A percentile compares a stretch with the other conserved stretches of the same genome.
These are phyloP conservation scores for Synanthedon andrenaeformis DNA, from an alignment of 2,888 invertebrate species.

Conservation along the genomic window DNA sequence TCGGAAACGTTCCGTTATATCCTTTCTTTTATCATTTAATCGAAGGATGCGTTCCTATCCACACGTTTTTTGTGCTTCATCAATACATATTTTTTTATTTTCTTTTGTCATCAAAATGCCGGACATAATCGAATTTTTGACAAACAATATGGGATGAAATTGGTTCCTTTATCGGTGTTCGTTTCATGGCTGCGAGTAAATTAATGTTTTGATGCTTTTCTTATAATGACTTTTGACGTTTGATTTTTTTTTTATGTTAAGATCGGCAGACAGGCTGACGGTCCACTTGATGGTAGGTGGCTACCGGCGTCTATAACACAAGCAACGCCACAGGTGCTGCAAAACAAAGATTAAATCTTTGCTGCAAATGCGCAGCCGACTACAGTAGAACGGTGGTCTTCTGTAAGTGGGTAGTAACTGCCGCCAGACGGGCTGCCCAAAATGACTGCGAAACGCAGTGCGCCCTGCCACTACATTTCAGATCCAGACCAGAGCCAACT, in stretches of 20 bases:
- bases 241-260: neutral
- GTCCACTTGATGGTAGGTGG: too few relatives aligned
- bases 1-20: conserved; percentile 49
- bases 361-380: too few relatives aligned
- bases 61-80: conserved; percentile 19
- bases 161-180: conserved; percentile 52
- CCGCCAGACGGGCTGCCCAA: too few relatives aligned
- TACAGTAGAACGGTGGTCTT: too few relatives aligned
- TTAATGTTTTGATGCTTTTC: conserved; percentile 30
- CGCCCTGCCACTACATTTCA: too few relatives aligned
- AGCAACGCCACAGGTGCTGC: too few relatives aligned
- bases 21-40: conserved; percentile 27
- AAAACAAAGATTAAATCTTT: too few relatives aligned
- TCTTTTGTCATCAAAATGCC: conserved; percentile 42
- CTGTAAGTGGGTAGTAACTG: too few relatives aligned
- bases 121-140: conserved; percentile 63
- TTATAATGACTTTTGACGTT: neutral
- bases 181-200: conserved; percentile 38
- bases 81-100: conserved; percentile 26
- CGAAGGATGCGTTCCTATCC: conserved; percentile 40
- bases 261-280: too few relatives aligned
- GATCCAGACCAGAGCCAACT: too few relatives aligned
- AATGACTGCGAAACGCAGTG: too few relatives aligned
- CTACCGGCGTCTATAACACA: too few relatives aligned
- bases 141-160: conserved; percentile 63